Conservation (phyloP, 64 coral and sea anemone genomes). For the Exaiptasia diaphana region DNA sequence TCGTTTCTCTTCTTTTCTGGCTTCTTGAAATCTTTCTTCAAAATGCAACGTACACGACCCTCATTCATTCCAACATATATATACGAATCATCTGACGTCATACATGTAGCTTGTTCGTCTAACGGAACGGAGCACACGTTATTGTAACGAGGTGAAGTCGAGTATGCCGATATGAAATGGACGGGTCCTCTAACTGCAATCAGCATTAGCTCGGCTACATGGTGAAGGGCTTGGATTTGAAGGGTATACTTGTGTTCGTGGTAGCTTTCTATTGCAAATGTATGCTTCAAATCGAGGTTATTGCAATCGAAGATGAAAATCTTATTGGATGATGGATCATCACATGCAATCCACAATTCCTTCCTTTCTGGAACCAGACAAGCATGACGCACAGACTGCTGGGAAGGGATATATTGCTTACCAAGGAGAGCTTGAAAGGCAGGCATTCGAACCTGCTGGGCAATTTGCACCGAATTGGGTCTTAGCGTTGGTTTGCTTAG, state of each 20-base stretch:
- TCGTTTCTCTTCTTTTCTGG: constrained; percentile 43
- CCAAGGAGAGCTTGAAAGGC: constrained; percentile 86
- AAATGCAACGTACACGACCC: constrained; percentile 55
- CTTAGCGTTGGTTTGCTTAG: constrained; percentile 53
- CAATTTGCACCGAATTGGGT: constrained; percentile 56
- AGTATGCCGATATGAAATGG: constrained; percentile 47
- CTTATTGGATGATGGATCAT: constrained; percentile 47
- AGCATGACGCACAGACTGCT: constrained; percentile 69
- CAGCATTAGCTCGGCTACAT: constrained; percentile 46
- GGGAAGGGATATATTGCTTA: constrained; percentile 38
- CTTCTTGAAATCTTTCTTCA: constrained; percentile 79
- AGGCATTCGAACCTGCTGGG: constrained; percentile 63
- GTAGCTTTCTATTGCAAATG: constrained; percentile 47
- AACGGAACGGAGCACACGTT: constrained; percentile 38
- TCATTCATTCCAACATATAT: constrained; percentile 71
- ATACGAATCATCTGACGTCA: constrained; percentile 63
- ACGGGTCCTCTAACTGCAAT: constrained; percentile 53
- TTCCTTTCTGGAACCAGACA: constrained; percentile 30
- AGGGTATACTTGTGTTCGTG: constrained; percentile 33
- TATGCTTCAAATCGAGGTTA: constrained; percentile 54
- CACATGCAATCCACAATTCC: constrained; percentile 79
- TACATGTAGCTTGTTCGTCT: constrained; percentile 41
- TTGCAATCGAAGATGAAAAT: constrained; percentile 68
- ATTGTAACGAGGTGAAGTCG: constrained; percentile 38
- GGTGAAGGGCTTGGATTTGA: constrained; percentile 65